Base-by-base conservation (phyloP, 2,888 invertebrate genomes). In the Gortyna flavago region DNA sequence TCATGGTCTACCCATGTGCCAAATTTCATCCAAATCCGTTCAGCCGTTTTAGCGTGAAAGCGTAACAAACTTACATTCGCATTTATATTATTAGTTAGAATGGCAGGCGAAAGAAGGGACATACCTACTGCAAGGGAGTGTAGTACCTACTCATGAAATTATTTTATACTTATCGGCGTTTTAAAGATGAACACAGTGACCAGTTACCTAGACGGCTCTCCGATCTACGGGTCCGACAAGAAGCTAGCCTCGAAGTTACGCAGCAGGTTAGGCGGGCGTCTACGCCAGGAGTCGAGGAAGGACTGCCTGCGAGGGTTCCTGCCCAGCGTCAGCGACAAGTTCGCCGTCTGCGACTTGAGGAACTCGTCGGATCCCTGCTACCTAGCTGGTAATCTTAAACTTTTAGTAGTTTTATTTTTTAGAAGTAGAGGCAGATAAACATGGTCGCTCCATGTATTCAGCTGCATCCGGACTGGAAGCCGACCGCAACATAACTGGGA, bases 131-230 rank as follows among this genome's bases (percentile, higher is more conserved):
- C 2, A 59, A 16, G 29, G 59, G 2, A 59, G 16, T 21, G 18
- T 29, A 61, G 59, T 32, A 61, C 32, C 8, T 18, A 32, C 18
- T 61, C 3, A 32, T 62, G 21, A 62, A 62, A 62, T 21, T 0
- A 44, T 29, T 16, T 35, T 21, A 38, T 1, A 29, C n/a, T 25
- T n/a, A n/a, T n/a, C n/a, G 0, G 21, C 13, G 44, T 32, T 83
- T 83, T 83, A 51, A 92, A 98, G 97, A 97, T 98, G 97, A 98
- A 98, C 91, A 97, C 97, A 89, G 97, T 98, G 1, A 97, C 97
- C 18, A 96, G 97, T 85, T 97, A 93, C 87, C 85, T 97, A 6
- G 97, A 97, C 80, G 97, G 96, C 0, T 97, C 97, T 0, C 91
- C 93, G 1, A 91, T 97, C 67, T 97, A 97, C 87, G 97, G 97